Conservation (phyloP, 1,140 invertebrate species). For the Drosophila triauraria region DNA sequence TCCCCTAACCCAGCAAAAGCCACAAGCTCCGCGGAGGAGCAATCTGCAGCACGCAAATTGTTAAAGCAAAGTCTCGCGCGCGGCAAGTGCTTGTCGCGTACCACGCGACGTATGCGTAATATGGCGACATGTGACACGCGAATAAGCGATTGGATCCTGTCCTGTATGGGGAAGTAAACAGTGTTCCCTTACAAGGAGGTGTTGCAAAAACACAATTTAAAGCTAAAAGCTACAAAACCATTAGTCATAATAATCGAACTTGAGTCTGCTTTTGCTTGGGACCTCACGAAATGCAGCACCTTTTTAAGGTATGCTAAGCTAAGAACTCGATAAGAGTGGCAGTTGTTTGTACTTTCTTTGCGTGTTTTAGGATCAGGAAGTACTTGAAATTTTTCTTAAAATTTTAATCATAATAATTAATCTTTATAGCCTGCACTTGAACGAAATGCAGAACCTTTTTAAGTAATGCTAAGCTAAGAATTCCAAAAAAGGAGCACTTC, state of each 20-base stretch:
- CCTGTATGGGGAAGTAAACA: neutral
- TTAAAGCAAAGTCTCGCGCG: slow-evolving; percentile 44
- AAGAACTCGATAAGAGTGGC: neutral
- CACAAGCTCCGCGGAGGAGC: slow-evolving; percentile 21
- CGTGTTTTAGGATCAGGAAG: neutral
- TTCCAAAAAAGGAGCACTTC: no score
- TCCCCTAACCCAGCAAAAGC: neutral
- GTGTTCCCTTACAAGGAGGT: neutral
- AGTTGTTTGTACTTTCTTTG: neutral
- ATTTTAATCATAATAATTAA: no score
- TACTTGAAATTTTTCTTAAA: neutral
- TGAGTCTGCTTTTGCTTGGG: neutral
- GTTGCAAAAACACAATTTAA: slow-evolving; percentile 3
- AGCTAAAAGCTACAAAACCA: slow-evolving; percentile 1
- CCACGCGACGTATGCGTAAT: slow-evolving; percentile 64
- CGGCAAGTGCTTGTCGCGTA: slow-evolving; percentile 37
- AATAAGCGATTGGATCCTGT: slow-evolving; percentile 30
- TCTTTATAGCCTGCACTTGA: no score
- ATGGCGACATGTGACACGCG: slow-evolving; percentile 36
- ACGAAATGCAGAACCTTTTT: no score
- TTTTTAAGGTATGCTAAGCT: neutral
- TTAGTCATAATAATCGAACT: neutral
- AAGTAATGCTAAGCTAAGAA: no score
- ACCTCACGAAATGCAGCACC: neutral
- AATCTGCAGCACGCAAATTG: slow-evolving; percentile 62